Evolutionary conservation across 2,797 vertebrate species (phyloP), one percentile per base, ranked within the genome.

Genomic region (Paramormyrops hopkinsi): DNA sequence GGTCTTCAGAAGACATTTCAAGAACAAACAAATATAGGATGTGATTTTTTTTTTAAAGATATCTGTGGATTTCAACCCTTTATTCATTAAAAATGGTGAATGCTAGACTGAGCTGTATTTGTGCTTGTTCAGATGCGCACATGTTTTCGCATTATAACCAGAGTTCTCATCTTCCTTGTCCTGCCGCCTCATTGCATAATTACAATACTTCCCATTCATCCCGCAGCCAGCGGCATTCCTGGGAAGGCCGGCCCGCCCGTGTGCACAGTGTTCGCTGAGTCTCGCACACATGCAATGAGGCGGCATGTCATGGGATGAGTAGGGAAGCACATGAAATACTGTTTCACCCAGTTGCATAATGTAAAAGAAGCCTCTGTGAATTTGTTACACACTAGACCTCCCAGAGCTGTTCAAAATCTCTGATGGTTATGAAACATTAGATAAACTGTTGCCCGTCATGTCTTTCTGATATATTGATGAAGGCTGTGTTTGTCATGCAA

Each of bases 141-240:
- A 65, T 51, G 82, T 33, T 86, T 65, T 33, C 65, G 3, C 88
- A 86, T 51, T 83, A 85, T 33, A 69, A 69, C 37, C 44, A 51
- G 46, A 6, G 22, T 85, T 14, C 12, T 59, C 19, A 3, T 3
- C 33, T 85, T 29, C 54, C 54, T 41, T 19, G 4, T 82, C 65
- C 65, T 73, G 9, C 54, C 46, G 87, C 37, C 73, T 56, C 25
- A 22, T 53, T 89, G 54, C 79, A 89, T 89, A 79, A 89, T 69
- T 69, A 89, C 79, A 89, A 86, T 69, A 85, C 51, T 59, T 48
- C 17, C 79, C 56, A 85, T 89, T 84, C 54, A 89, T 59, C 53
- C 88, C 22, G 46, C 53, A 46, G 76, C 41, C 44, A 84, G 79
- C 22, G 48, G 79, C 54, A 85, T 89, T 89, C 88, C 53, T 33